These are phyloP conservation scores for Lasioglossum marginatum DNA, from an alignment of 2,888 invertebrate genomes.

Conservation along the genomic window DNA sequence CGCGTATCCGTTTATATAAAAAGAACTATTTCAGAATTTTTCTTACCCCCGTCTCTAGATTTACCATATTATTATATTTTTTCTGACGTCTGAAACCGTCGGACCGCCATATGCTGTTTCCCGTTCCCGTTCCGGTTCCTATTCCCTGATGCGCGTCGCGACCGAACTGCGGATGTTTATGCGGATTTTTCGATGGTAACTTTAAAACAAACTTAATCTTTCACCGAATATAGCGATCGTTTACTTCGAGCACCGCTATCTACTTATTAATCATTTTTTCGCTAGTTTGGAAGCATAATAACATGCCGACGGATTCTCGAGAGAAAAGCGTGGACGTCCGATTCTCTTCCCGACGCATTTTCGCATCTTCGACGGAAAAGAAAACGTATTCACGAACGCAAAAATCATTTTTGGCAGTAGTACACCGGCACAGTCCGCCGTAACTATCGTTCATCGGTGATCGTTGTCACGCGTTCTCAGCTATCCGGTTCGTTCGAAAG, in stretches of 20 bases:
- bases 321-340: neutral
- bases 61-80: neutral
- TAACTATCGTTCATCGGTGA: slow-evolving; percentile 51
- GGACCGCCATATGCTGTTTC: neutral
- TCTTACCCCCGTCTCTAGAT: neutral
- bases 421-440: slow-evolving; percentile 56
- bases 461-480: neutral
- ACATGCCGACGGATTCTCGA: neutral
- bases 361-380: slow-evolving; percentile 1
- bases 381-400: slow-evolving; percentile 25
- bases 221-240: neutral
- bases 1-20: slow-evolving; percentile 63
- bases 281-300: neutral
- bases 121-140: neutral
- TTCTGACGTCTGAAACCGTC: neutral
- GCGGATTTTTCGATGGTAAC: neutral
- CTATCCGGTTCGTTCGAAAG: neutral
- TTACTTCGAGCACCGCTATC: neutral
- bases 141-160: neutral
- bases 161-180: neutral
- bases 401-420: slow-evolving; percentile 61
- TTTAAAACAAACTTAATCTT: neutral
- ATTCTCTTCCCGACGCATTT: neutral
- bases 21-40: slow-evolving; percentile 61
- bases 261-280: neutral